Evolutionary conservation across 2,888 invertebrate species (phyloP).

Genomic region (Biston stratarius): DNA sequence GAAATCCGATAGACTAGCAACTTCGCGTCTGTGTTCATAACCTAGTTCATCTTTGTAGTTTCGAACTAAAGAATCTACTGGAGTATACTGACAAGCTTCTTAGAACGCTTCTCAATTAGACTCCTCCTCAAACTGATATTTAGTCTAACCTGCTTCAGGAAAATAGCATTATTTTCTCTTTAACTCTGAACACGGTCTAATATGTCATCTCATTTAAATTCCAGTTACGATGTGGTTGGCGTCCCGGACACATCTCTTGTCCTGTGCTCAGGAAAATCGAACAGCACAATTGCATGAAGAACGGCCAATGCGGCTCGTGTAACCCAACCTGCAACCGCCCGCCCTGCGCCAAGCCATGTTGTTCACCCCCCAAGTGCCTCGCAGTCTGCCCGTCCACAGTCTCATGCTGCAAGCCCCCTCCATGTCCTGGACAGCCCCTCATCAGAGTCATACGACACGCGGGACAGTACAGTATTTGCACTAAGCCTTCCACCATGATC

Average conservation of each 20-base stretch:
- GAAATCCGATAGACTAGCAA: too few species aligned
- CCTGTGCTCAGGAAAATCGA: slow-evolving; percentile 74
- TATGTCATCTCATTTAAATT: not conserved
- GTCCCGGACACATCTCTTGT: slow-evolving; percentile 81
- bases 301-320: slow-evolving; percentile 62
- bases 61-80: too few species aligned
- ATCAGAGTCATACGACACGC: slow-evolving; percentile 73
- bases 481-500: slow-evolving; percentile 72
- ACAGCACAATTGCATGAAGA: slow-evolving; percentile 68
- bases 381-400: slow-evolving; percentile 58
- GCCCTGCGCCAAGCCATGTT: slow-evolving; percentile 61
- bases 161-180: too few species aligned
- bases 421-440: slow-evolving; percentile 57
- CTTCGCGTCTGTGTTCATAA: too few species aligned
- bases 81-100: too few species aligned
- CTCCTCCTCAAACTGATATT: too few species aligned
- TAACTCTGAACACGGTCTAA: too few species aligned
- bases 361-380: slow-evolving; percentile 57
- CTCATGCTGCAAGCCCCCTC: slow-evolving; percentile 58
- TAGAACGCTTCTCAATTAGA: too few species aligned
- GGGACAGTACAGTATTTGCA: slow-evolving; percentile 76
- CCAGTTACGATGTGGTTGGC: slow-evolving; percentile 80
- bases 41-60: too few species aligned
- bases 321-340: slow-evolving; percentile 55
- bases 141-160: too few species aligned